A percentile compares a stretch with the other conserved stretches of the same genome.
These are phyloP conservation scores for Mactromeris polynyma DNA, from an alignment of 2,888 invertebrate genomes.

Conservation along the genomic window DNA sequence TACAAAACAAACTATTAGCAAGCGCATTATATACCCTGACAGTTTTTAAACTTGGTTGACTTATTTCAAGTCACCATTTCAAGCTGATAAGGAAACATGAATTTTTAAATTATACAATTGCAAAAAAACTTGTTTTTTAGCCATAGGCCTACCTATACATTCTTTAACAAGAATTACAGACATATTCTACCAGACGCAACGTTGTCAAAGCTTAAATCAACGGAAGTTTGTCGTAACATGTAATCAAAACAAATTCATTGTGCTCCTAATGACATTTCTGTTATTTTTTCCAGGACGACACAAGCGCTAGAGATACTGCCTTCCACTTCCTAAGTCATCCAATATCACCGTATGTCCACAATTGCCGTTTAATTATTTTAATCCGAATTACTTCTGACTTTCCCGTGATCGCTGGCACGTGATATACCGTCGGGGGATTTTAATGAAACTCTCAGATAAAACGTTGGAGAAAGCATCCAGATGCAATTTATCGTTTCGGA, in stretches of 20 bases:
- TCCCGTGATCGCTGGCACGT: slow-evolving; percentile 30
- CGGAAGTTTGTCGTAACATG: not conserved
- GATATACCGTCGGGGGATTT: slow-evolving; percentile 56
- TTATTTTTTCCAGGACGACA: not conserved
- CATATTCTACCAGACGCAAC: not conserved
- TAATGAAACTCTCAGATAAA: slow-evolving; percentile 55
- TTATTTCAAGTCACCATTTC: too few species aligned
- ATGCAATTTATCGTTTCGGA: slow-evolving; percentile 62
- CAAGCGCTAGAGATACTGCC: not conserved
- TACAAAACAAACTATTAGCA: too few species aligned
- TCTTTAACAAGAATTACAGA: not conserved
- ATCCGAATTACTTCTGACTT: slow-evolving; percentile 31
- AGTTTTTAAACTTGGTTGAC: too few species aligned
- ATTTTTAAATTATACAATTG: too few species aligned
- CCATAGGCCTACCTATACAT: too few species aligned
- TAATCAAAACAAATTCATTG: slow-evolving; percentile 6
- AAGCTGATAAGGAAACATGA: too few species aligned
- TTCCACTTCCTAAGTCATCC: not conserved
- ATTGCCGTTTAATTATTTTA: slow-evolving; percentile 40
- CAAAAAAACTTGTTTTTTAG: too few species aligned
- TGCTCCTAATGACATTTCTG: not conserved
- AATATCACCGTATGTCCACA: slow-evolving; percentile 18
- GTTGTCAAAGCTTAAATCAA: not conserved
- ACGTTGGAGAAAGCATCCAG: slow-evolving; percentile 48
- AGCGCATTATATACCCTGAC: too few species aligned